phyloP scores from a whole-genome alignment of 2,888 invertebrate genomes.

The Melinaea marsaeus region DNA sequence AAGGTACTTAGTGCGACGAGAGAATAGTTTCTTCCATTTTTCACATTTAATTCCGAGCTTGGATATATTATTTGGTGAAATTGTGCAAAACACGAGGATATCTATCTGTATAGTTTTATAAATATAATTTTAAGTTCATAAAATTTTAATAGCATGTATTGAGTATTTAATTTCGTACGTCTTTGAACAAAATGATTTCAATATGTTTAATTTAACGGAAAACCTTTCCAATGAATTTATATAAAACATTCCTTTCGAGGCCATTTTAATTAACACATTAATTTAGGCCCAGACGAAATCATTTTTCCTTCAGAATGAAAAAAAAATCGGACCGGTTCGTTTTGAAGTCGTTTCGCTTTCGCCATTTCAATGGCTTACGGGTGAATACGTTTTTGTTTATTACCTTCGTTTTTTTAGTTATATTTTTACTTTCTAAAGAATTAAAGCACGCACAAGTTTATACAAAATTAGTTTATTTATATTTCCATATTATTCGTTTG shows the following conservation, averaged over 20 bases:
- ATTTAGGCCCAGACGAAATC: slow-evolving; percentile 2
- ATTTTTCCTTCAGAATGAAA: neutral
- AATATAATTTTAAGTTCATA: no score
- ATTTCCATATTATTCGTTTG: neutral
- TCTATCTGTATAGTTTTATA: no score
- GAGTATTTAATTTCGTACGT: no score
- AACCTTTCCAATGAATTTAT: neutral
- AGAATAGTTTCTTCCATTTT: no score
- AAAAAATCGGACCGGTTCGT: slow-evolving; percentile 1
- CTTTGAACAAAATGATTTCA: no score
- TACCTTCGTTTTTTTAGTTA: slow-evolving; percentile 1
- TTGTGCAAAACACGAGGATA: no score
- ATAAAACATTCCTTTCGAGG: slow-evolving; percentile 4
- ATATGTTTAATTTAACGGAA: no score
- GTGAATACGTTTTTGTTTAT: slow-evolving; percentile 6
- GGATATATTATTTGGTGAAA: no score
- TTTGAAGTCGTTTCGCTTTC: slow-evolving; percentile 3
- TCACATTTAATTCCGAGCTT: no score
- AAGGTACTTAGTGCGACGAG: no score
- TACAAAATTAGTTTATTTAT: neutral
- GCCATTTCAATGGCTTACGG: slow-evolving; percentile 1
- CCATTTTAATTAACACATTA: slow-evolving; percentile 4
- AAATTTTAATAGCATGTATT: no score
- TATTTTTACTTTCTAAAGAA: slow-evolving; percentile 2
- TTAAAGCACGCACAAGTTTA: neutral